Evolutionary conservation across 2,888 invertebrate species (phyloP).

Genomic region (Watsonalla binaria): DNA sequence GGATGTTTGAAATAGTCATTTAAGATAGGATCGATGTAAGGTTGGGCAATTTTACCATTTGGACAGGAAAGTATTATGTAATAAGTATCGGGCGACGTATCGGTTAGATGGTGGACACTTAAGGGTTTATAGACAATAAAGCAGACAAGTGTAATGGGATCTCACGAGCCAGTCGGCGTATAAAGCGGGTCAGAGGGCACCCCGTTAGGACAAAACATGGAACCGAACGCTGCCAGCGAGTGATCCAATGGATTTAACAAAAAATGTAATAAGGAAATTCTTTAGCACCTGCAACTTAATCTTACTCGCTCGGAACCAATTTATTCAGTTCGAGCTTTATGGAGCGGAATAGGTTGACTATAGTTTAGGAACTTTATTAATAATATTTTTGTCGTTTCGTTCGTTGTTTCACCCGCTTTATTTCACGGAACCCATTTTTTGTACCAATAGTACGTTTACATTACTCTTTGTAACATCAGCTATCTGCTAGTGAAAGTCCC

Average conservation of each 20-base stretch:
- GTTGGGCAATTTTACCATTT: conserved; percentile 33
- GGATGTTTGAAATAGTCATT: conserved; percentile 37
- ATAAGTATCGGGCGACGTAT: conserved; percentile 33
- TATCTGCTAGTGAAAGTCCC: no score
- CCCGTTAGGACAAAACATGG: conserved; percentile 10
- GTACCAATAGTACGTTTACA: no score
- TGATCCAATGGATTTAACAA: background rate
- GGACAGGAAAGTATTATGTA: conserved; percentile 31
- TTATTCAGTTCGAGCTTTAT: no score
- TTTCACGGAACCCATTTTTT: no score
- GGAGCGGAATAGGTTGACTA: no score
- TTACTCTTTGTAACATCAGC: no score
- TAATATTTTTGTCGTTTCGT: no score
- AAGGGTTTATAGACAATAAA: conserved; percentile 70
- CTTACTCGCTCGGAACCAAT: no score
- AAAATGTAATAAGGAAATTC: background rate
- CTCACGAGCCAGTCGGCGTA: conserved; percentile 42
- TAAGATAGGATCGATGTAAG: conserved; percentile 34
- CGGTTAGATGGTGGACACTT: conserved; percentile 50
- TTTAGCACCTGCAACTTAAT: background rate
- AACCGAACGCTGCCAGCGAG: background rate
- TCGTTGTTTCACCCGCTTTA: no score
- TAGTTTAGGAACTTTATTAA: no score
- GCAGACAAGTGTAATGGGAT: conserved; percentile 62
- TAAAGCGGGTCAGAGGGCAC: conserved; percentile 50